A percentile compares a stretch with the other conserved stretches of the same genome.
Evolutionary conservation across 2,888 invertebrate genomes (phyloP).

Genomic region (Yponomeuta evonymella): DNA sequence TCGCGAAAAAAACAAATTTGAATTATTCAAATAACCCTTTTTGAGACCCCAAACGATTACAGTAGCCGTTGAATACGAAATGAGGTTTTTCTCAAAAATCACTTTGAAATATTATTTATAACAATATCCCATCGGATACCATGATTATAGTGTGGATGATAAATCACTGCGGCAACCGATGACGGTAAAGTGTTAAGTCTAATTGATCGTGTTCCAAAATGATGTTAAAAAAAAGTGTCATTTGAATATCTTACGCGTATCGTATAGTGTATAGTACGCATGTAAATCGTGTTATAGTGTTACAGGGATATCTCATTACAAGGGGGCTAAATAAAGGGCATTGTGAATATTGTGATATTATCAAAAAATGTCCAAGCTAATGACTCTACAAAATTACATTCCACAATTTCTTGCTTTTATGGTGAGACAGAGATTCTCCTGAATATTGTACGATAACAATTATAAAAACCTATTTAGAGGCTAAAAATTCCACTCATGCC

Average conservation of each 20-base stretch:
- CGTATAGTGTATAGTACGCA: not conserved
- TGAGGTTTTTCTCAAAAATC: not conserved
- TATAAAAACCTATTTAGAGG: no score
- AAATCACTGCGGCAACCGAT: not conserved
- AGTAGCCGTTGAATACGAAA: not conserved
- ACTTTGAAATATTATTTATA: not conserved
- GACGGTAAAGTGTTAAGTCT: constrained; percentile 1
- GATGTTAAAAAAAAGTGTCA: not conserved
- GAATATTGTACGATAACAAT: no score
- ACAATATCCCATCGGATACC: not conserved
- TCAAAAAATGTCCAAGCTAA: no score
- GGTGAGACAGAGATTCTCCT: no score
- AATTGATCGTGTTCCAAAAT: not conserved
- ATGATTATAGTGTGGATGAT: not conserved
- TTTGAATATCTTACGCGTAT: not conserved
- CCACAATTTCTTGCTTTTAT: no score
- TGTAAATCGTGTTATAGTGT: not conserved
- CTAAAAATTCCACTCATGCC: no score
- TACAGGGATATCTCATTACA: not conserved
- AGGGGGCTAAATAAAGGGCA: not conserved
- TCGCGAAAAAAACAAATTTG: not conserved
- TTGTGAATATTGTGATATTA: not conserved
- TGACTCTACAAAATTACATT: no score
- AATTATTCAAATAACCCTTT: not conserved
- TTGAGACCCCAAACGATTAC: not conserved